phyloP scores from a whole-genome alignment of 2,888 invertebrate genomes.

The Pharmacophagus antenor region DNA sequence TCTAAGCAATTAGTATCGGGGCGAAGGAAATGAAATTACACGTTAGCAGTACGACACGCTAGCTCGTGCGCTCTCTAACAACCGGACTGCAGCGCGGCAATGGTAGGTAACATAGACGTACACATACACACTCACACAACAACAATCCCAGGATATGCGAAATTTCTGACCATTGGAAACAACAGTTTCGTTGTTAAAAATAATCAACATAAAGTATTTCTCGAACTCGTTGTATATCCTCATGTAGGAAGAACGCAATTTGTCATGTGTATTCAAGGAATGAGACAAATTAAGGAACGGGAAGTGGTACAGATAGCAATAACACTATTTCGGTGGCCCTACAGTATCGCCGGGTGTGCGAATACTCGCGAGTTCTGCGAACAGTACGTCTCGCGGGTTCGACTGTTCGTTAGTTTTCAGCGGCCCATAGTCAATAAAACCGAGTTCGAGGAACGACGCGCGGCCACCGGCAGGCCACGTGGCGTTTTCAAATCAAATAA shows the following conservation, averaged over 20 bases:
- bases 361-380: conserved; percentile 39
- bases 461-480: conserved; percentile 62
- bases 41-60: conserved; percentile 29
- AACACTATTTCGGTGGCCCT: conserved; percentile 34
- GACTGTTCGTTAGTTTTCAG: conserved; percentile 69
- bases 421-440: conserved; percentile 74
- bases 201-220: too few species aligned
- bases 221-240: too few species aligned
- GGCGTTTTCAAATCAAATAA: conserved; percentile 57
- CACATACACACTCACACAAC: not conserved
- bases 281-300: conserved; percentile 32
- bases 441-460: conserved; percentile 61
- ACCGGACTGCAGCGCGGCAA: conserved; percentile 15
- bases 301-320: conserved; percentile 35
- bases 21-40: conserved; percentile 30
- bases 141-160: not conserved
- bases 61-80: conserved; percentile 20
- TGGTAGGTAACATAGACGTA: conserved; percentile 4
- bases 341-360: conserved; percentile 31
- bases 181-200: not conserved
- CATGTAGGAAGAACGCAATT: not conserved
- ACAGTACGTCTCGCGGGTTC: conserved; percentile 49
- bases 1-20: conserved; percentile 27
- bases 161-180: not conserved
- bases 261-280: conserved; percentile 5